These are phyloP conservation scores for Erpetoichthys calabaricus DNA, from an alignment of 2,797 vertebrate species.

Conservation along the genomic window DNA sequence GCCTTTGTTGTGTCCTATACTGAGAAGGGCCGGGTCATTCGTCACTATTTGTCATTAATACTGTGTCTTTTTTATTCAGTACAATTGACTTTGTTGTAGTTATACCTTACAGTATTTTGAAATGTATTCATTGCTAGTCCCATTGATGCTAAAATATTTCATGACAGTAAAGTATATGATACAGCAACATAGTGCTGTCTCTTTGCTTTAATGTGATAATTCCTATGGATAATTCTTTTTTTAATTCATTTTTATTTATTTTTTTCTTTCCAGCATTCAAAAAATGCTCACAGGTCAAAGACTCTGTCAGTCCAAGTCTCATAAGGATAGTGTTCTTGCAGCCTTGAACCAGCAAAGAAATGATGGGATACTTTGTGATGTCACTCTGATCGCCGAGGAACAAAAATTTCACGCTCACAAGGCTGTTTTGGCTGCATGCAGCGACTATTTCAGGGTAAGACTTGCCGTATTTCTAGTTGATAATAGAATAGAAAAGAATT, in stretches of 20 bases:
- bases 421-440: slow-evolving; percentile 88
- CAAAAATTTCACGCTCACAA: slow-evolving; percentile 94
- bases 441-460: slow-evolving; percentile 93
- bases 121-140: no score
- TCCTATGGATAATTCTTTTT: neutral
- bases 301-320: slow-evolving; percentile 89
- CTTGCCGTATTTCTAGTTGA: neutral
- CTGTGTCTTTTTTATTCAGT: slow-evolving; percentile 4
- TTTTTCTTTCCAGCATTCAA: slow-evolving; percentile 48
- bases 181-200: no score
- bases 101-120: no score
- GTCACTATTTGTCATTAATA: neutral
- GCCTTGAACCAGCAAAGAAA: slow-evolving; percentile 92
- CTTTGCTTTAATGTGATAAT: neutral
- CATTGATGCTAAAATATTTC: no score
- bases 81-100: neutral
- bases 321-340: slow-evolving; percentile 79
- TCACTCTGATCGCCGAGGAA: slow-evolving; percentile 85
- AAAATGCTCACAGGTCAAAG: slow-evolving; percentile 94
- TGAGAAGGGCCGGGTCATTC: neutral
- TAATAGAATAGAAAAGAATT: no score
- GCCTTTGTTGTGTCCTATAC: slow-evolving; percentile 7
- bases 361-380: slow-evolving; percentile 83
- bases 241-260: slow-evolving; percentile 16
- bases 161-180: no score